phyloP scores from a whole-genome alignment of 2,888 invertebrate genomes.

The Nipponacmea schrenckii region DNA sequence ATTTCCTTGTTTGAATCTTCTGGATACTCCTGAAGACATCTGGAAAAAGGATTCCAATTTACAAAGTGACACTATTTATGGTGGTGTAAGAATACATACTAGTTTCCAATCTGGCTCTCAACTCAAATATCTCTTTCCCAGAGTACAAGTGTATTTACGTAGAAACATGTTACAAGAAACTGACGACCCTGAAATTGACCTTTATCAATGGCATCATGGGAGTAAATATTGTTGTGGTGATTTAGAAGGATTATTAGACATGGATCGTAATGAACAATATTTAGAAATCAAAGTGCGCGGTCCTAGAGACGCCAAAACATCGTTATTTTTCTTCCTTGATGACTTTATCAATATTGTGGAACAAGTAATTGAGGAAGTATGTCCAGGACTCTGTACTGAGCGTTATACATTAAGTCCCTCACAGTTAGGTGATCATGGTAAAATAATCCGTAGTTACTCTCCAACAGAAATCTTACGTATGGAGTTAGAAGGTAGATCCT shows the following conservation, averaged over 20 bases:
- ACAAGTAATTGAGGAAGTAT: slow-evolving; percentile 75
- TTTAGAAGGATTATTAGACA: slow-evolving; percentile 77
- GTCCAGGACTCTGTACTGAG: slow-evolving; percentile 77
- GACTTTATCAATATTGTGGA: slow-evolving; percentile 76
- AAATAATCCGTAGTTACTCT: slow-evolving; percentile 55
- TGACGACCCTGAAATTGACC: slow-evolving; percentile 69
- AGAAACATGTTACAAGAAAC: slow-evolving; percentile 66
- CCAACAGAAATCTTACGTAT: slow-evolving; percentile 67
- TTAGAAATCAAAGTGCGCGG: slow-evolving; percentile 78
- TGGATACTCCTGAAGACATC: slow-evolving; percentile 76
- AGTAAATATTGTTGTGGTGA: slow-evolving; percentile 78
- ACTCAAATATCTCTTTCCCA: slow-evolving; percentile 77
- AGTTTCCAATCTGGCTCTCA: slow-evolving; percentile 72
- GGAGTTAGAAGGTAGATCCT: slow-evolving; percentile 65
- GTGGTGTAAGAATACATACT: slow-evolving; percentile 73
- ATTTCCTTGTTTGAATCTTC: slow-evolving; percentile 77
- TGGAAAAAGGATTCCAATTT: slow-evolving; percentile 72
- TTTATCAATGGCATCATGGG: slow-evolving; percentile 80
- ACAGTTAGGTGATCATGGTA: slow-evolving; percentile 49
- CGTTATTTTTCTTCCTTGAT: slow-evolving; percentile 76
- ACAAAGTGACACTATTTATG: slow-evolving; percentile 71
- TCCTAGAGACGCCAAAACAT: slow-evolving; percentile 69
- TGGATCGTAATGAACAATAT: slow-evolving; percentile 70
- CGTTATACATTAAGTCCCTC: slow-evolving; percentile 75
- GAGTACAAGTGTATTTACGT: slow-evolving; percentile 75